Evolutionary conservation across 2,113 vertebrate genomes (phyloP).

Genomic region (Kryptolebias marmoratus): DNA sequence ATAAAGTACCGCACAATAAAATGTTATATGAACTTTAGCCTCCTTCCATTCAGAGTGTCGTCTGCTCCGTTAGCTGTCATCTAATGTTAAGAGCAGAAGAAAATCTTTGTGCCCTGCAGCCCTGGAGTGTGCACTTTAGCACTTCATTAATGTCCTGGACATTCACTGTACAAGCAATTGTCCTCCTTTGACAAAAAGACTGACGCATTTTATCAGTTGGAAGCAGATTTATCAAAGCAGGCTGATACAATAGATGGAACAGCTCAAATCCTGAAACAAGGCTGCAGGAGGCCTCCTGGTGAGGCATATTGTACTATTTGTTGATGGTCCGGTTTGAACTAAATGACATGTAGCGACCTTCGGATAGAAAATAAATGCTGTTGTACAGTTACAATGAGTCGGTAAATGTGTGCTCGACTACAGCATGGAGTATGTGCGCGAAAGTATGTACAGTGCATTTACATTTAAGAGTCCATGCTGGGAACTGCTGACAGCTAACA

Average conservation of each 20-base stretch:
- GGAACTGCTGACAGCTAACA: conserved; percentile 39
- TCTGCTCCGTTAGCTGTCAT: conserved; percentile 72
- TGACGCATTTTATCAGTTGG: conserved; percentile 79
- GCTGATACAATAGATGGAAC: conserved; percentile 71
- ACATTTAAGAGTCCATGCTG: conserved; percentile 26
- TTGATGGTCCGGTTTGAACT: conserved; percentile 63
- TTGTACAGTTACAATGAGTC: conserved; percentile 19
- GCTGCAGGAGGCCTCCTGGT: conserved; percentile 69
- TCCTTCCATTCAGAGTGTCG: conserved; percentile 39
- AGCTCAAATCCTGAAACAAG: conserved; percentile 73
- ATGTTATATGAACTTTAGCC: conserved; percentile 61
- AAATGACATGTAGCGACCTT: conserved; percentile 54
- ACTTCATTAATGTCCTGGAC: conserved; percentile 72
- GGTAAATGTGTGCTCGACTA: conserved; percentile 18
- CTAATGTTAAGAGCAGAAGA: conserved; percentile 55
- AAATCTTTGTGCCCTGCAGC: conserved; percentile 58
- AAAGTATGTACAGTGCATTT: conserved; percentile 27
- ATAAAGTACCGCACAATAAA: conserved; percentile 49
- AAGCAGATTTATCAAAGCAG: conserved; percentile 78
- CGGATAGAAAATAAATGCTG: conserved; percentile 38
- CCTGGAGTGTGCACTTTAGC: conserved; percentile 52
- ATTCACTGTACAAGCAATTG: conserved; percentile 64
- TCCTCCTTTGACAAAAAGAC: conserved; percentile 72
- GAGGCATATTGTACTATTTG: conserved; percentile 76
- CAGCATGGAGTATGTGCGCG: conserved; percentile 14